Conservation (phyloP, 2,113 vertebrate species). For the Pyrgilauda ruficollis region DNA sequence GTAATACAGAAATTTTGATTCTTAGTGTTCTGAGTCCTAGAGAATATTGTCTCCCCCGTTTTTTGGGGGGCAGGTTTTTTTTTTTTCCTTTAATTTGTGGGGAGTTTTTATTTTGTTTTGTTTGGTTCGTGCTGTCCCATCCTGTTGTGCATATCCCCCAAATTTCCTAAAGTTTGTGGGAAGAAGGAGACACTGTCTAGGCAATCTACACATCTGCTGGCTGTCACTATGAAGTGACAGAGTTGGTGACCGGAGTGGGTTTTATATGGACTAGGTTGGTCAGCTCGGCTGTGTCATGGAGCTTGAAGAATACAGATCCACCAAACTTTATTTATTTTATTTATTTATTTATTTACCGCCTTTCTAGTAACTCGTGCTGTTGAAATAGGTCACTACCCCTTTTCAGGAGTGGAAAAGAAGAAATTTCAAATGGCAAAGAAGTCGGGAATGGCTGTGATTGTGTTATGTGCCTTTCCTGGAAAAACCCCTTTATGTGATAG, state of each 20-base stretch:
- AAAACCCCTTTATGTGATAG: conserved; percentile 1
- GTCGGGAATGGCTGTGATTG: neutral
- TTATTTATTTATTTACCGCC: neutral
- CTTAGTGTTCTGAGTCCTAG: neutral
- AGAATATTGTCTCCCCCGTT: neutral
- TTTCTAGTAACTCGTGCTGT: neutral
- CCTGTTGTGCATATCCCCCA: neutral
- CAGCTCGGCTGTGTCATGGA: neutral
- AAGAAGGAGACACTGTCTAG: neutral
- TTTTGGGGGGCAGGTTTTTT: too few relatives aligned
- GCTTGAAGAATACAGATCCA: neutral
- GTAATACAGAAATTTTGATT: neutral
- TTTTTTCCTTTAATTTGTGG: neutral
- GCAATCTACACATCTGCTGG: neutral
- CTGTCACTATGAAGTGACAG: neutral
- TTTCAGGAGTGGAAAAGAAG: neutral
- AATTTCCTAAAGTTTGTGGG: neutral
- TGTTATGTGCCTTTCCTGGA: conserved; percentile 29
- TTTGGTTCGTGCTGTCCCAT: accelerated
- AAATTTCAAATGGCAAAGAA: neutral
- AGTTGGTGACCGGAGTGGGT: neutral
- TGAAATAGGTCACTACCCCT: neutral
- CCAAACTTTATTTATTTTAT: neutral
- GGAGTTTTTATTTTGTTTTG: neutral
- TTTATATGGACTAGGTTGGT: neutral